Percentiles rank a stretch among this genome's conserved stretches.
Conservation (phyloP, 2,888 invertebrate species). For the Lampropteryx suffumata region DNA sequence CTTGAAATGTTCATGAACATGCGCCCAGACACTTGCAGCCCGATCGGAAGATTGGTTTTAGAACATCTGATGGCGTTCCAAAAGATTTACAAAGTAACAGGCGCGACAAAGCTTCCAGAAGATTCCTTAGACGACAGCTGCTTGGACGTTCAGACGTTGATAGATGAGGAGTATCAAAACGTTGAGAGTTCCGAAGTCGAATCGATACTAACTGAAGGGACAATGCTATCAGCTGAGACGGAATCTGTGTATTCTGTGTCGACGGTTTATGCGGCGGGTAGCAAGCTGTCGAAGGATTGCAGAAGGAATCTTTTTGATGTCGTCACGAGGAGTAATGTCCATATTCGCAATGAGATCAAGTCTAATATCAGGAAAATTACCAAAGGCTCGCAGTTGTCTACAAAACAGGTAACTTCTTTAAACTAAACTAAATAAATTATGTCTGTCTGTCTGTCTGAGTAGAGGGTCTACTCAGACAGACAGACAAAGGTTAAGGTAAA, state of each 20-base stretch:
- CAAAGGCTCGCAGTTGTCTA: constrained; percentile 73
- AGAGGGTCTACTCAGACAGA: no score
- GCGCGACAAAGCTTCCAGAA: constrained; percentile 56
- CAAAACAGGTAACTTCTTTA: constrained; percentile 81
- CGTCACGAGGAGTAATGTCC: constrained; percentile 66
- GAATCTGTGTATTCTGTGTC: constrained; percentile 72
- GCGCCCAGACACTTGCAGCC: constrained; percentile 82
- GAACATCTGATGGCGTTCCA: constrained; percentile 80
- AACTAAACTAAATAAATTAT: no score
- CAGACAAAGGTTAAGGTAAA: no score
- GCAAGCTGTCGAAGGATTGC: constrained; percentile 63
- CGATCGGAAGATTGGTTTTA: constrained; percentile 80
- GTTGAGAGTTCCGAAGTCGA: constrained; percentile 71
- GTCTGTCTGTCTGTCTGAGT: no score
- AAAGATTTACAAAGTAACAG: constrained; percentile 71
- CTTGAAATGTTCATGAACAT: constrained; percentile 83
- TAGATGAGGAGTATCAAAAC: constrained; percentile 76
- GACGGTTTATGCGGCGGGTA: constrained; percentile 65
- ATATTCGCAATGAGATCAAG: constrained; percentile 67
- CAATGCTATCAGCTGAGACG: constrained; percentile 66
- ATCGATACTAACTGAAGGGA: constrained; percentile 68
- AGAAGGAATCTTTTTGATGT: constrained; percentile 75
- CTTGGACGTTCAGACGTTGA: constrained; percentile 68
- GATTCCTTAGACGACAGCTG: constrained; percentile 62
- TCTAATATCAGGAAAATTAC: constrained; percentile 72